These are phyloP conservation scores for Epizoanthus rinbou DNA, from an alignment of 92 coral and sea anemone genomes.

Conservation along the genomic window DNA sequence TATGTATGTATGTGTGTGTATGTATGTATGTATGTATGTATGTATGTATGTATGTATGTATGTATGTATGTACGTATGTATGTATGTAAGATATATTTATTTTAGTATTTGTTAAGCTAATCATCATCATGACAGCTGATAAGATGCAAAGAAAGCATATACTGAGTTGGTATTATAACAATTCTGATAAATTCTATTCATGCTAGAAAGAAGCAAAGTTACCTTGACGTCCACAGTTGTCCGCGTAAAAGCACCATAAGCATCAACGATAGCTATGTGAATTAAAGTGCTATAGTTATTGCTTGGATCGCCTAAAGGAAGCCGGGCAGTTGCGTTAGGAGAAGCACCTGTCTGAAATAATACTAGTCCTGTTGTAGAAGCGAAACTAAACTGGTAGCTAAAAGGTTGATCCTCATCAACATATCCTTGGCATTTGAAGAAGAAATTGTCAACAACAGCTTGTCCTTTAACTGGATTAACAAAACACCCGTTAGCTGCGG, in stretches of 20 bases:
- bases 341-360: constrained; percentile 57
- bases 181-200: background rate
- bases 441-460: constrained; percentile 71
- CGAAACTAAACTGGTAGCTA: constrained; percentile 59
- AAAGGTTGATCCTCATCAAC: constrained; percentile 74
- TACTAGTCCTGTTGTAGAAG: constrained; percentile 56
- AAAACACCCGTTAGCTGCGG: constrained; percentile 40
- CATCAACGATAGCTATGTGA: constrained; percentile 58
- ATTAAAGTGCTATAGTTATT: constrained; percentile 49
- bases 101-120: too few relatives aligned
- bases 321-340: constrained; percentile 60
- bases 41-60: too few relatives aligned
- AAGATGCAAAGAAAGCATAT: too few relatives aligned
- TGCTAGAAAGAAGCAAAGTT: background rate
- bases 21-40: too few relatives aligned
- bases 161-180: too few relatives aligned
- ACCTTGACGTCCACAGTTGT: constrained; percentile 29
- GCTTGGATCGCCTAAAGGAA: constrained; percentile 78
- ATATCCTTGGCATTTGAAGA: constrained; percentile 60
- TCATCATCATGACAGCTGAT: too few relatives aligned
- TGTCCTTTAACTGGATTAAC: constrained; percentile 60
- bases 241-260: constrained; percentile 64
- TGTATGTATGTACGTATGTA: too few relatives aligned
- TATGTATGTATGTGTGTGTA: too few relatives aligned
- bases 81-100: too few relatives aligned